A percentile compares a stretch with the other conserved stretches of the same genome.
These are phyloP conservation scores for Calameuta idolon DNA, from an alignment of 2,888 invertebrate species.

Conservation along the genomic window DNA sequence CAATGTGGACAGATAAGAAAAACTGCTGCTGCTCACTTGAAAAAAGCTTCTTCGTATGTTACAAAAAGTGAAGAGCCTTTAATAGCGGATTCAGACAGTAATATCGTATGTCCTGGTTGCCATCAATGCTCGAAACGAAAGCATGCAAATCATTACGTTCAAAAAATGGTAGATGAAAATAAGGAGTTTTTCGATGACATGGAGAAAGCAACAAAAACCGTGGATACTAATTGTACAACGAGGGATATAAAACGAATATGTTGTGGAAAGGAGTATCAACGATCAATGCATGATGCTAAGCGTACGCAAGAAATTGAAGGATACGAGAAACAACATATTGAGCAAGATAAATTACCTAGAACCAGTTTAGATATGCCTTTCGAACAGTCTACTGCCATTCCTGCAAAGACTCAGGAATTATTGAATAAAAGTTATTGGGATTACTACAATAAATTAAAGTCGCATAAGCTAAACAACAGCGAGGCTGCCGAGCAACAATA, in stretches of 20 bases:
- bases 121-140: slow-evolving; percentile 26
- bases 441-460: slow-evolving; percentile 50
- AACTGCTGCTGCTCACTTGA: slow-evolving; percentile 26
- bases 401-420: slow-evolving; percentile 50
- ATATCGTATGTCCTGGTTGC: slow-evolving; percentile 26
- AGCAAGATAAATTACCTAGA: background rate
- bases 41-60: slow-evolving; percentile 35
- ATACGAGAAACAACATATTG: background rate
- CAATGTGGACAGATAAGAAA: slow-evolving; percentile 10
- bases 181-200: background rate
- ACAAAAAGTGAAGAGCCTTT: slow-evolving; percentile 30
- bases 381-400: slow-evolving; percentile 37
- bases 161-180: background rate
- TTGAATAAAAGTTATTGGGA: slow-evolving; percentile 57
- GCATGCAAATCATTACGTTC: background rate
- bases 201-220: background rate
- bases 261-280: background rate
- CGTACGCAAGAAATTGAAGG: background rate
- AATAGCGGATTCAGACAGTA: slow-evolving; percentile 37
- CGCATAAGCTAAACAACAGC: slow-evolving; percentile 27
- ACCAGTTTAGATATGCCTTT: background rate
- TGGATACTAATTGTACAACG: background rate
- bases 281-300: background rate
- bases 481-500: slow-evolving; percentile 34
- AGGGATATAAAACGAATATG: background rate